phyloP scores from a whole-genome alignment of 2,113 vertebrate genomes.

The Gavia stellata region DNA sequence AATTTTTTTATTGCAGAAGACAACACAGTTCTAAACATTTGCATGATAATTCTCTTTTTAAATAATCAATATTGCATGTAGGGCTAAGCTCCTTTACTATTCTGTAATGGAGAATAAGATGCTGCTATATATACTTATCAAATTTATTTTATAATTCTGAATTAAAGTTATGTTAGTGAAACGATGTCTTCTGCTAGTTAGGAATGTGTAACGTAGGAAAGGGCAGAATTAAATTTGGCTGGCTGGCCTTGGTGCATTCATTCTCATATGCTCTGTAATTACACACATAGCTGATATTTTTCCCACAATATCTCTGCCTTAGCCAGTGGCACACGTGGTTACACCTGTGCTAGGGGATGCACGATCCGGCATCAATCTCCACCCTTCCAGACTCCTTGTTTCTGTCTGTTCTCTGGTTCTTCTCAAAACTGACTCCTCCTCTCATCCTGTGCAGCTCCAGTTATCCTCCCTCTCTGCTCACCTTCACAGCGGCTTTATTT shows the following conservation, averaged over 20 bases:
- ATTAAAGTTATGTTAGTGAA: not conserved
- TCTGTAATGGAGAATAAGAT: not conserved
- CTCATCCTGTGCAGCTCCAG: not conserved
- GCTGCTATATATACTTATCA: not conserved
- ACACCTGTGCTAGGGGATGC: not conserved
- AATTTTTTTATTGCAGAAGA: not conserved
- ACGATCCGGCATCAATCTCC: rapidly evolving
- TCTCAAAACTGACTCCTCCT: not conserved
- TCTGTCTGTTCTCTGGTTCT: not conserved
- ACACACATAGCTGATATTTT: not conserved
- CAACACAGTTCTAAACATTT: not conserved
- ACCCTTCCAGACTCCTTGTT: not conserved
- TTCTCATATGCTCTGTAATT: not conserved
- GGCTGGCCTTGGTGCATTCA: not conserved
- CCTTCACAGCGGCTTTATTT: not conserved
- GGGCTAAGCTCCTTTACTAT: not conserved
- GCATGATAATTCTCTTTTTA: not conserved
- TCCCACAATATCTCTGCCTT: not conserved
- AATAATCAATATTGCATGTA: not conserved
- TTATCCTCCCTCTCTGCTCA: not conserved
- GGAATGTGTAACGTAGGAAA: not conserved
- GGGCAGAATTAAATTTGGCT: not conserved
- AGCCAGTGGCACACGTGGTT: not conserved
- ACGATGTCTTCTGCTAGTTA: not conserved
- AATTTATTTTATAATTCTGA: not conserved